A percentile compares a stretch with the other conserved stretches of the same genome.
phyloP scores from a whole-genome alignment of 2,113 vertebrate genomes.

The Phalacrocorax pelagicus region DNA sequence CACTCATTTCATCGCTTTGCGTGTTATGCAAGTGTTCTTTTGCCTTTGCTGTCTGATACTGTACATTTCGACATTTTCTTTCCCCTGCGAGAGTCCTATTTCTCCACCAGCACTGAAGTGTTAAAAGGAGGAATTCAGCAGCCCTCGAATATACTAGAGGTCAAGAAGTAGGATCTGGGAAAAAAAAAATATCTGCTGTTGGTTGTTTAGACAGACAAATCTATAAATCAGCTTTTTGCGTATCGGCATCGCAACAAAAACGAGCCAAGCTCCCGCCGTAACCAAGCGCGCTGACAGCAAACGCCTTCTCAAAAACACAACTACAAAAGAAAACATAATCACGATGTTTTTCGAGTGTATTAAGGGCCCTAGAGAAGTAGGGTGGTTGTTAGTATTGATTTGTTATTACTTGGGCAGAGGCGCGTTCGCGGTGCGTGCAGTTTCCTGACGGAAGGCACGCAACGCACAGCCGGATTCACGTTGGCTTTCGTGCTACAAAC shows the following conservation, averaged over 20 bases:
- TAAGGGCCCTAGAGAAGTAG: not conserved
- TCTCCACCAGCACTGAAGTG: conserved; percentile 5
- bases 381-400: not conserved
- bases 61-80: not conserved
- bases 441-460: not conserved
- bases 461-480: not conserved
- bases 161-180: not conserved
- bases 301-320: not conserved
- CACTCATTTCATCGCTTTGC: not conserved
- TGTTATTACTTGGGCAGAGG: not conserved
- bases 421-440: not conserved
- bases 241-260: not conserved
- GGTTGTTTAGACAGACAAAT: not conserved
- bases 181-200: not conserved
- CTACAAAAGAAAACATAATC: not conserved
- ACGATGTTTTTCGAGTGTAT: not conserved
- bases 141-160: not conserved
- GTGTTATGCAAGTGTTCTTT: not conserved
- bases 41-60: not conserved
- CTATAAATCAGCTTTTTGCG: not conserved
- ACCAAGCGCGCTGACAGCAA: not conserved
- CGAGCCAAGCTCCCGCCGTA: not conserved
- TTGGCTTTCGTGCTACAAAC: not conserved
- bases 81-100: not conserved
- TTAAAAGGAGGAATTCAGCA: conserved; percentile 24